Conservation (phyloP, 2,888 invertebrate genomes). For the Barypeithes pellucidus region DNA sequence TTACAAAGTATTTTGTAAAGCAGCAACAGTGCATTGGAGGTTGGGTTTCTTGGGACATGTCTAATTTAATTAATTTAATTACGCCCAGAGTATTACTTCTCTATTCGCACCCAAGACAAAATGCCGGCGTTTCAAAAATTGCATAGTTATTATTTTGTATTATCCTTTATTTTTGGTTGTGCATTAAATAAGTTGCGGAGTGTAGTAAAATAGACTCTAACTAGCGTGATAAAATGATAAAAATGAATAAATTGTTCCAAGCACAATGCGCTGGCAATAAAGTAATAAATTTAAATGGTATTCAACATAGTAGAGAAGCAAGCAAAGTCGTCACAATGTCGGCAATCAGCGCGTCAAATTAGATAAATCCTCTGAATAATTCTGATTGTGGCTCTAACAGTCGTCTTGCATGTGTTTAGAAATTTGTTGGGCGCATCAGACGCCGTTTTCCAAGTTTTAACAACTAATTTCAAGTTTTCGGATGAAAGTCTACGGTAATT, state of each 20-base stretch:
- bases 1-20: too few relatives aligned
- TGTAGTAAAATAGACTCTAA: not conserved
- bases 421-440: conserved; percentile 30
- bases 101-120: too few relatives aligned
- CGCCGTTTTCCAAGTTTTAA: conserved; percentile 38
- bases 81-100: too few relatives aligned
- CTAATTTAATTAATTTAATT: too few relatives aligned
- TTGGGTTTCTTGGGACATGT: too few relatives aligned
- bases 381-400: conserved; percentile 50
- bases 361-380: conserved; percentile 50
- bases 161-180: too few relatives aligned
- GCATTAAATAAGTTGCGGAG: too few relatives aligned
- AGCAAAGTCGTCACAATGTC: conserved; percentile 49
- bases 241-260: conserved; percentile 3
- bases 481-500: conserved; percentile 11
- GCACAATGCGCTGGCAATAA: conserved; percentile 35
- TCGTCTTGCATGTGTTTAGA: conserved; percentile 47
- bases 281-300: conserved; percentile 50
- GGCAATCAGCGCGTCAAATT: conserved; percentile 51
- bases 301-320: conserved; percentile 44
- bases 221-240: not conserved
- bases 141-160: too few relatives aligned
- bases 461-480: conserved; percentile 19
- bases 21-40: too few relatives aligned
- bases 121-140: too few relatives aligned